Evolutionary conservation across 2,888 invertebrate genomes (phyloP), one percentile per base, ranked within the genome.

Genomic region (Lapara coniferarum): DNA sequence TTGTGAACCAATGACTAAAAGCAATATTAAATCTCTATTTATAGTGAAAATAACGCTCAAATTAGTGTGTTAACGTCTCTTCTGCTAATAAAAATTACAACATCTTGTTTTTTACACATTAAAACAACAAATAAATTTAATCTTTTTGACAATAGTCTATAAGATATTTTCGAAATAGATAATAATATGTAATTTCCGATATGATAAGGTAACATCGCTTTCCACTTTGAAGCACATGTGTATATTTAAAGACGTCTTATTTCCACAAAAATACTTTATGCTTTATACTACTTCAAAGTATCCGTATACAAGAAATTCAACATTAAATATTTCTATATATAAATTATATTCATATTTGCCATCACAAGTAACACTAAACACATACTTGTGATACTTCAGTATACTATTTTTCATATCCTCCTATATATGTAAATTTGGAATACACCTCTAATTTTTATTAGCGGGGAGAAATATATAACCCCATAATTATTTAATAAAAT

Each of bases 31-130:
- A 78, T 78, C 73, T 78, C 77, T 82, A 84, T 76, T 78, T 74
- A 83, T 82, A 85, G 80, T 81, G 78, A 87, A 83, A 85, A 82
- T 77, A 83, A 86, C 83, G 92, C 92, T 92, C 93, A 92, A 92
- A 84, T 88, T 90, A 91, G 86, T 81, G 71, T 86, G 69, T 81
- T 82, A 83, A 81, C 82, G 76, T 80, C 82, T 83, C 78, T 77
- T 82, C 81, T 85, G 81, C 81, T 83, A 82, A 85, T 85, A 83
- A 84, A 85, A 82, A 78, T 77, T 71, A 14, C 63, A 16, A 49
- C 46, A 63, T 46, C 46, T 19, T 63, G 46, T 13, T 46, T 49
- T 56, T 46, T n/a, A 16, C 16, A 44, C 6, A 49, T 13, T 13
- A 63, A 46, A 19, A 13, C 6, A 13, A 12, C 46, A 56, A 56